phyloP scores from a whole-genome alignment of 2,797 vertebrate species.

The Heteromormyrus szaboi region DNA sequence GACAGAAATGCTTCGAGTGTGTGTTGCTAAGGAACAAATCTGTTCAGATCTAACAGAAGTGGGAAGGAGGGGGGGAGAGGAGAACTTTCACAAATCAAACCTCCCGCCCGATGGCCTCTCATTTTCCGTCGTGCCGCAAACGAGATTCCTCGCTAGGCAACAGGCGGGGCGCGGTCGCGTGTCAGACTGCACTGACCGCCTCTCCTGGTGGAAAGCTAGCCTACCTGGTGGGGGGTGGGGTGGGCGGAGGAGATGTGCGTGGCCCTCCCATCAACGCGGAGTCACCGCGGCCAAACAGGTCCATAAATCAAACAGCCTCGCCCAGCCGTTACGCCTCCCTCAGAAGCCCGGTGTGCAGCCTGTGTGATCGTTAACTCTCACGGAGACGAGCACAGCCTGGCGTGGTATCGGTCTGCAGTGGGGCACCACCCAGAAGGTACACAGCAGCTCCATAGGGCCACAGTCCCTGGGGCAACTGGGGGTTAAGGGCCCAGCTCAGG shows the following conservation, averaged over 20 bases:
- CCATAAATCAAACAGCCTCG: conserved; percentile 28
- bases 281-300: not conserved
- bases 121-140: not conserved
- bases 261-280: conserved; percentile 38
- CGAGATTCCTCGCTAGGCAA: not conserved
- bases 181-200: not conserved
- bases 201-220: not conserved
- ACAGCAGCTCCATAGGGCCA: not conserved
- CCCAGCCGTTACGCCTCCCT: conserved; percentile 24
- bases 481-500: not conserved
- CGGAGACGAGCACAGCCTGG: conserved; percentile 22
- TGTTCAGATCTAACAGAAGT: conserved; percentile 59
- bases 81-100: not conserved
- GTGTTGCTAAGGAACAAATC: conserved; percentile 70
- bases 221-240: not conserved
- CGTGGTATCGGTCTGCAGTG: not conserved
- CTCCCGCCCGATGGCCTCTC: not conserved
- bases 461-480: not conserved
- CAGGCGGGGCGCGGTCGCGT: not conserved
- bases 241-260: conserved; percentile 24
- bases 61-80: not conserved
- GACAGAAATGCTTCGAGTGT: conserved; percentile 58
- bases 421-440: not conserved
- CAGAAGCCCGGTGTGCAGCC: not conserved
- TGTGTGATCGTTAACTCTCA: conserved; percentile 27